A percentile compares a stretch with the other conserved stretches of the same genome.
These are phyloP conservation scores for Rotaria macrura DNA, from an alignment of 2,888 invertebrate genomes.

Conservation along the genomic window DNA sequence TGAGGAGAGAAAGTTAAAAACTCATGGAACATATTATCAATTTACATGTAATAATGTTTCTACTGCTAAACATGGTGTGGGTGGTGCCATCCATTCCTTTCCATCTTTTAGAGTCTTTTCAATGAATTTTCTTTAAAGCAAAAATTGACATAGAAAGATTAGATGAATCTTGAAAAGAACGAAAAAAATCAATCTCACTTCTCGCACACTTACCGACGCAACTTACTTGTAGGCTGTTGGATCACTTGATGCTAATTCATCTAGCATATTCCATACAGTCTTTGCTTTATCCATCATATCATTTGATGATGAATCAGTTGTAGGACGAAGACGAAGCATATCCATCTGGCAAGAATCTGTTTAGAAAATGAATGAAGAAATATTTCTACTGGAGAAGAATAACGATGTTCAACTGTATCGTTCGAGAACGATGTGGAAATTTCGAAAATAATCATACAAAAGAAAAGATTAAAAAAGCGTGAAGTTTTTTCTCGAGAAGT, in stretches of 20 bases:
- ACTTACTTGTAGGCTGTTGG: constrained; percentile 20
- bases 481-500: too few species aligned
- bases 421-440: too few species aligned
- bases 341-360: neutral
- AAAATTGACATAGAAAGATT: neutral
- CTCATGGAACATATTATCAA: too few species aligned
- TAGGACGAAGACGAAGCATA: neutral
- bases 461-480: too few species aligned
- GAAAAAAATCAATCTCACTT: neutral
- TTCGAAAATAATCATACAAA: too few species aligned
- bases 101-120: neutral
- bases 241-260: constrained; percentile 14
- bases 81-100: constrained; percentile 14
- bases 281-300: neutral
- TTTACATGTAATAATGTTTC: neutral
- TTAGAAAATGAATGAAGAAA: neutral
- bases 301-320: neutral
- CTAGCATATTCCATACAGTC: neutral
- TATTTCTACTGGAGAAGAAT: too few species aligned
- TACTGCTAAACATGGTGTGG: neutral
- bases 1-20: too few species aligned
- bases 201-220: neutral
- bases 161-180: neutral
- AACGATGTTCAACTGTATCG: too few species aligned
- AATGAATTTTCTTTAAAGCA: neutral